Evolutionary conservation across 53 echinoderm and acorn worm genomes (phyloP).

Genomic region (Glandiceps talaboti): DNA sequence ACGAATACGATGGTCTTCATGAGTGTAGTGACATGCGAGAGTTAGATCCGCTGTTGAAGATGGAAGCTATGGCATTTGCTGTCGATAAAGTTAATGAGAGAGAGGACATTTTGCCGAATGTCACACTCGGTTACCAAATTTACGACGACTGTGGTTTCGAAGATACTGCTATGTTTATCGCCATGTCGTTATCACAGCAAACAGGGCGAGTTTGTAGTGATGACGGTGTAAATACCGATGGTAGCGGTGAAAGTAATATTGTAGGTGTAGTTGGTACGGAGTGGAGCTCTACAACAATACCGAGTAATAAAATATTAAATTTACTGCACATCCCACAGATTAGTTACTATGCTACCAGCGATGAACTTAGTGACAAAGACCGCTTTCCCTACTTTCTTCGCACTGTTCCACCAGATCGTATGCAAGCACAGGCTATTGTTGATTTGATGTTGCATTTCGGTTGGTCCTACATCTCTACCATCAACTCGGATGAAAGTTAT

Average conservation of each 20-base stretch:
- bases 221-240: neutral
- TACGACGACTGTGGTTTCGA: constrained; percentile 32
- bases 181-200: constrained; percentile 12
- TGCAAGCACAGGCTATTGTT: constrained; percentile 8
- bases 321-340: constrained; percentile 15
- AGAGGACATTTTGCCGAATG: constrained; percentile 15
- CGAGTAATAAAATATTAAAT: neutral
- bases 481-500: constrained; percentile 3
- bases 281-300: constrained; percentile 4
- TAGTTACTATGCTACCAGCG: constrained; percentile 17
- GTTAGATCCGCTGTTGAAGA: constrained; percentile 7
- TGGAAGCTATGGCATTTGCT: constrained; percentile 16
- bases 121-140: constrained; percentile 26
- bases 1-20: neutral
- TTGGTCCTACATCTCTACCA: constrained; percentile 14
- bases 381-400: constrained; percentile 26
- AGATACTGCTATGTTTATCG: constrained; percentile 17
- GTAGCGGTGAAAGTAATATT: neutral
- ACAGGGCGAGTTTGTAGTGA: neutral
- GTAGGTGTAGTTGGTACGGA: constrained; percentile 17
- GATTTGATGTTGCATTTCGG: constrained; percentile 16
- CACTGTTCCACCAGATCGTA: constrained; percentile 9
- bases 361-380: constrained; percentile 20
- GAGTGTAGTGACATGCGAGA: constrained; percentile 6
- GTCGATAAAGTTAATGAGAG: constrained; percentile 13